Conservation (phyloP, 2,888 invertebrate genomes). For the Ophraella communa region DNA sequence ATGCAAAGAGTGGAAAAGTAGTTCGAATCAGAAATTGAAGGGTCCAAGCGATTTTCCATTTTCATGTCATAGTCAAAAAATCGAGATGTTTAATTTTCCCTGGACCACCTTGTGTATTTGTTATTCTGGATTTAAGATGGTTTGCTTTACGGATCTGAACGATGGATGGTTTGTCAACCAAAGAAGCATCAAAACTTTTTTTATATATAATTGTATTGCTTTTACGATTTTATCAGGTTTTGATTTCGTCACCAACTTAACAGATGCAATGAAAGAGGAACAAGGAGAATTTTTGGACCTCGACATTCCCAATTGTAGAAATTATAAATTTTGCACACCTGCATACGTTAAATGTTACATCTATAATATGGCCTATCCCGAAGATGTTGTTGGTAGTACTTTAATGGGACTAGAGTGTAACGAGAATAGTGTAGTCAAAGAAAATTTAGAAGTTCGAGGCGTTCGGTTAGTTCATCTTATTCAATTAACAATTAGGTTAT, state of each 20-base stretch:
- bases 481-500: not conserved
- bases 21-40: too few species aligned
- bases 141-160: too few species aligned
- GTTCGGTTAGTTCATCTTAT: conserved; percentile 40
- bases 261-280: conserved; percentile 37
- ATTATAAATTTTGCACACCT: conserved; percentile 41
- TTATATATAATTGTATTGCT: too few species aligned
- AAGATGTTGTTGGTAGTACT: conserved; percentile 47
- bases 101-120: too few species aligned
- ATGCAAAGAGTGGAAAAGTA: too few species aligned
- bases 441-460: conserved; percentile 56
- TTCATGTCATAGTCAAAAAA: too few species aligned
- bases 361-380: conserved; percentile 43
- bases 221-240: conserved; percentile 38
- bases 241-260: conserved; percentile 41
- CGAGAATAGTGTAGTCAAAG: conserved; percentile 56
- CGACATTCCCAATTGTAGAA: conserved; percentile 55
- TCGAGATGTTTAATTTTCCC: too few species aligned
- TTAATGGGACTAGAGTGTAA: conserved; percentile 55
- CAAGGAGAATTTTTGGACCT: conserved; percentile 55
- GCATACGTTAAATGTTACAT: conserved; percentile 63
- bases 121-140: too few species aligned
- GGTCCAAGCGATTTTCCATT: too few species aligned
- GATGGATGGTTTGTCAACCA: too few species aligned
- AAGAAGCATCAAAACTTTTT: too few species aligned